These are phyloP conservation scores for Hephaestus fuliginosus DNA, from an alignment of 2,797 vertebrate genomes.

Conservation along the genomic window DNA sequence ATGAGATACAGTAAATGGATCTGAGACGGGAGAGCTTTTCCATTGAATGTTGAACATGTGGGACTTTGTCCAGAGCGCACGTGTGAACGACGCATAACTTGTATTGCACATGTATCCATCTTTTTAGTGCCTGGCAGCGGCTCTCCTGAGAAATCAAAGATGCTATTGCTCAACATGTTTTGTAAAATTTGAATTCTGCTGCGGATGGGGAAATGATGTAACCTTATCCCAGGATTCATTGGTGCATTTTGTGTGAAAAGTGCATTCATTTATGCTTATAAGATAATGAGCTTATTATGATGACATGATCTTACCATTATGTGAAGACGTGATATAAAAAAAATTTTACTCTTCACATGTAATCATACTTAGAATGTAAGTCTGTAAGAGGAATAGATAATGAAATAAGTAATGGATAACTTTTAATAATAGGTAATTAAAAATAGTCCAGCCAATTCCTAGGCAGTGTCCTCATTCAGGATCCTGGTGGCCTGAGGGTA, in stretches of 20 bases:
- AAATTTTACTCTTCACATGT: background rate
- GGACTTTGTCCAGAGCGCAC: slow-evolving; percentile 16
- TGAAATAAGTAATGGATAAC: too few species aligned
- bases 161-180: background rate
- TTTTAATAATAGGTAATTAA: too few species aligned
- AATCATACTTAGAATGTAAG: background rate
- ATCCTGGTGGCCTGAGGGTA: too few species aligned
- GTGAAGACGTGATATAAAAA: slow-evolving; percentile 3
- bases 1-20: slow-evolving; percentile 52
- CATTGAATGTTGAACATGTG: slow-evolving; percentile 23
- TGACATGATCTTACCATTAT: slow-evolving; percentile 3
- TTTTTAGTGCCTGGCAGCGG: background rate
- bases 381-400: too few species aligned
- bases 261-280: background rate
- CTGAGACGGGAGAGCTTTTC: slow-evolving; percentile 42
- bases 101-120: slow-evolving; percentile 2
- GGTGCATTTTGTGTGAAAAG: slow-evolving; percentile 7
- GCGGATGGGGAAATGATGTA: background rate
- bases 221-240: background rate
- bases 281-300: slow-evolving; percentile 18
- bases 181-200: background rate
- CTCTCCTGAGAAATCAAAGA: slow-evolving; percentile 17
- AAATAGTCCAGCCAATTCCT: too few species aligned
- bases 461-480: too few species aligned
- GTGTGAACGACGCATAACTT: slow-evolving; percentile 7